A percentile compares a stretch with the other conserved stretches of the same genome.
Conservation (phyloP, 2,113 vertebrate genomes). For the Phainopepla nitens region DNA sequence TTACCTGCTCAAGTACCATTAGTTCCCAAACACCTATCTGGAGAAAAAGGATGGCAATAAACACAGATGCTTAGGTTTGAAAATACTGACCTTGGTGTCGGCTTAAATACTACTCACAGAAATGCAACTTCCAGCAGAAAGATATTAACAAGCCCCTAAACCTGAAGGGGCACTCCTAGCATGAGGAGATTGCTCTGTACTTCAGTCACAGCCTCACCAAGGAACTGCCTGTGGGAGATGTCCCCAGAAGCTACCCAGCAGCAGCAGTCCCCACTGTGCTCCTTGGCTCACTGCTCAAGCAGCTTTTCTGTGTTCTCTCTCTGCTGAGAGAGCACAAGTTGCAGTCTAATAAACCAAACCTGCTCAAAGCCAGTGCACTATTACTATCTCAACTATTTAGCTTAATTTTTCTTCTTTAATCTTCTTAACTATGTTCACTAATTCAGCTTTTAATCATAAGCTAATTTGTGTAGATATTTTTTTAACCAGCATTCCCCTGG, state of each 20-base stretch:
- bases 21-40: neutral
- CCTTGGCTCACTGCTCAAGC: rapidly evolving
- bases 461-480: neutral
- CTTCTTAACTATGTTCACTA: constrained; percentile 27
- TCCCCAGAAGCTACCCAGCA: neutral
- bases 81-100: neutral
- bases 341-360: neutral
- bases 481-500: neutral
- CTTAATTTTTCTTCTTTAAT: constrained; percentile 15
- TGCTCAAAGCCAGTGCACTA: neutral
- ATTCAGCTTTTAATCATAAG: constrained; percentile 24
- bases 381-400: constrained; percentile 7
- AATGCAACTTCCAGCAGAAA: neutral
- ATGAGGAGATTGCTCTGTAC: neutral
- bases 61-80: neutral
- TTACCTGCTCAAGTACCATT: neutral
- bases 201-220: neutral
- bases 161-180: neutral
- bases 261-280: neutral
- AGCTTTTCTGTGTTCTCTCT: neutral
- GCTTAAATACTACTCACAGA: neutral
- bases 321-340: neutral
- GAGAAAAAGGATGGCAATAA: neutral
- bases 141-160: neutral
- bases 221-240: rapidly evolving